Percentiles rank a stretch among this genome's conserved stretches.
Evolutionary conservation across 2,113 vertebrate species (phyloP).

Genomic region (Myiozetetes cayanensis): DNA sequence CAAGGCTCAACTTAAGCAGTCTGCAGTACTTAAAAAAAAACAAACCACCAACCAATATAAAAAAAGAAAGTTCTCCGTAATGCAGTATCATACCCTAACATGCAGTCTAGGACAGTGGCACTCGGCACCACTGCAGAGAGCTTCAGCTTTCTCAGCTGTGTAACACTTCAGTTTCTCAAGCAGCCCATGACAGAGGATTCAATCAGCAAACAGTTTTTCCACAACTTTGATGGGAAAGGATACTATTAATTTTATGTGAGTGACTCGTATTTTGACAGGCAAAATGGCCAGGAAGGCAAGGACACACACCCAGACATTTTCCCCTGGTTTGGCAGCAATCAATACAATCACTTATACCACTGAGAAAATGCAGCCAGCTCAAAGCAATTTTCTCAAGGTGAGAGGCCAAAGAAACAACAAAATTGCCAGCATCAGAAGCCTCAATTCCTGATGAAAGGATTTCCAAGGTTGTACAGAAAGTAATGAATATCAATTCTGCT

Average conservation of each 20-base stretch:
- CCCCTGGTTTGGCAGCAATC: neutral
- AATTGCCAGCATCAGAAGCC: slow-evolving; percentile 31
- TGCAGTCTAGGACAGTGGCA: neutral
- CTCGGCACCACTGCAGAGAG: neutral
- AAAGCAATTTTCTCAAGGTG: slow-evolving; percentile 45
- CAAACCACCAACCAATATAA: too few relatives aligned
- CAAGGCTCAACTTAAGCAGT: neutral
- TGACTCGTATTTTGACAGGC: neutral
- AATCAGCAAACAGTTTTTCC: neutral
- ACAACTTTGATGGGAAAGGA: neutral
- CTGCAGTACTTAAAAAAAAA: neutral
- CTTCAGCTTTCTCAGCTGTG: neutral
- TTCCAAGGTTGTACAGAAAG: neutral
- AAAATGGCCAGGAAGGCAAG: neutral
- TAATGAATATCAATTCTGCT: slow-evolving; percentile 21
- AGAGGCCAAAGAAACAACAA: slow-evolving; percentile 33
- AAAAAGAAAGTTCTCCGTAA: neutral
- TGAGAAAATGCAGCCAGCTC: neutral
- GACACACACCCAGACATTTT: neutral
- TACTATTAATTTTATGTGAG: neutral
- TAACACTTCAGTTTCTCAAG: neutral
- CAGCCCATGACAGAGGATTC: neutral
- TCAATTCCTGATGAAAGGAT: neutral
- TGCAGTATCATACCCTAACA: neutral
- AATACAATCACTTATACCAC: neutral